phyloP scores from a whole-genome alignment of 2,888 invertebrate species.

The Diarsia dahlii region DNA sequence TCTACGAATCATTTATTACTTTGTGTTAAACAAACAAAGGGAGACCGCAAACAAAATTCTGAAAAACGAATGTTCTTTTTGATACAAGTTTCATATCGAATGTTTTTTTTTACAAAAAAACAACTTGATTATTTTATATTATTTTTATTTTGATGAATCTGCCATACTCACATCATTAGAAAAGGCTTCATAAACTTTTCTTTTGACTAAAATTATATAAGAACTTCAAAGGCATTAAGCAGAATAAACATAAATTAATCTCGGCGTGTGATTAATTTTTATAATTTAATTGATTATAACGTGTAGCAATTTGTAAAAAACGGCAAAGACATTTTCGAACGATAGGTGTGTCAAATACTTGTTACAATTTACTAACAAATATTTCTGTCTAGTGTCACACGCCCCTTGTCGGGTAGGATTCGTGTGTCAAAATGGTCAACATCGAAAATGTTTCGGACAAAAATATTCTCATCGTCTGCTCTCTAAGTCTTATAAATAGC shows the following conservation, averaged over 20 bases:
- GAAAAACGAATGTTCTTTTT: constrained; percentile 15
- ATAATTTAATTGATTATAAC: no score
- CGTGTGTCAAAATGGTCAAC: no score
- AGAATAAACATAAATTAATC: constrained; percentile 10
- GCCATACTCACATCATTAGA: constrained; percentile 1
- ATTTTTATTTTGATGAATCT: constrained; percentile 19
- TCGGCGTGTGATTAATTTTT: no score
- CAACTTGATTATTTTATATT: not conserved
- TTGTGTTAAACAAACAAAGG: constrained; percentile 20
- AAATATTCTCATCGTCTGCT: no score
- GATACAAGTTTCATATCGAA: not conserved
- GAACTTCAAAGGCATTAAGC: constrained; percentile 22
- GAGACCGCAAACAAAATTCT: not conserved
- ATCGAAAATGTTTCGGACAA: no score
- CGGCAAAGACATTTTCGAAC: not conserved
- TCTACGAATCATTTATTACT: constrained; percentile 25
- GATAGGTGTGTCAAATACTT: no score
- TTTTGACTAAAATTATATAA: not conserved
- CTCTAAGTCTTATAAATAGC: no score
- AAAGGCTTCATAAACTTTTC: constrained; percentile 16
- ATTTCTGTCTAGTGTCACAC: no score
- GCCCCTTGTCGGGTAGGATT: no score
- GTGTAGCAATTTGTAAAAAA: not conserved
- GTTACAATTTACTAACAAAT: no score
- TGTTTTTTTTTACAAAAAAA: not conserved